Evolutionary conservation across 2,888 invertebrate genomes (phyloP).

Genomic region (Mesorhabditis spiculigera): DNA sequence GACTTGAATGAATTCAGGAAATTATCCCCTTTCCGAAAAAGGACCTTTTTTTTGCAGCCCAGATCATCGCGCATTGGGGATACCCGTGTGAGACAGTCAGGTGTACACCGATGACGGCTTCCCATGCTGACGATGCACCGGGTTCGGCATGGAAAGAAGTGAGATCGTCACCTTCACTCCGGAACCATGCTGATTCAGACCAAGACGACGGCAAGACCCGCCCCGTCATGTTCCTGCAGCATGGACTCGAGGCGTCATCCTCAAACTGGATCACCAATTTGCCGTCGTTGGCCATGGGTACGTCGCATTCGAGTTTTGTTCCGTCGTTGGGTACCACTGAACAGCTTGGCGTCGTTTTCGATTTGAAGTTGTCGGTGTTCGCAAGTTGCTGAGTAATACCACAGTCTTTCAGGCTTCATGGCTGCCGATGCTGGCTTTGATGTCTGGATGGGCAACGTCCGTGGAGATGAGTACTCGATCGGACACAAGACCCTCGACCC

Average conservation of each 20-base stretch:
- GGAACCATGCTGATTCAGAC: neutral
- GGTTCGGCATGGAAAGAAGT: slow-evolving; percentile 62
- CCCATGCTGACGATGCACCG: slow-evolving; percentile 64
- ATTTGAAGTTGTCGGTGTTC: no score
- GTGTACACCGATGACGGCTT: slow-evolving; percentile 62
- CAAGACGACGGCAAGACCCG: slow-evolving; percentile 8
- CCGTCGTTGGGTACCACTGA: neutral
- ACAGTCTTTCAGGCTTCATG: slow-evolving; percentile 43
- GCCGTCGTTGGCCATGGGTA: slow-evolving; percentile 17
- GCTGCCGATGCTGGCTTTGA: slow-evolving; percentile 66
- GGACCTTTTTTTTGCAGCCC: slow-evolving; percentile 34
- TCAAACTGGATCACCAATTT: slow-evolving; percentile 44
- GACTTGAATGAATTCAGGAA: no score
- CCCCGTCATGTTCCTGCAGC: slow-evolving; percentile 69
- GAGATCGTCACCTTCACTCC: neutral
- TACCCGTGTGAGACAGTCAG: slow-evolving; percentile 63
- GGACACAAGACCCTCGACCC: slow-evolving; percentile 27
- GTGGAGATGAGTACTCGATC: slow-evolving; percentile 76
- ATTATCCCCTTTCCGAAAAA: no score
- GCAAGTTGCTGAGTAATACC: neutral
- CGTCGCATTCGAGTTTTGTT: neutral
- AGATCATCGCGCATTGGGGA: slow-evolving; percentile 62
- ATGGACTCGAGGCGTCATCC: slow-evolving; percentile 68
- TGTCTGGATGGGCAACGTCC: slow-evolving; percentile 78
- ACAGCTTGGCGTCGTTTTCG: neutral